phyloP scores from a whole-genome alignment of 2,888 invertebrate species.

The Drosophila fulvimacula region DNA sequence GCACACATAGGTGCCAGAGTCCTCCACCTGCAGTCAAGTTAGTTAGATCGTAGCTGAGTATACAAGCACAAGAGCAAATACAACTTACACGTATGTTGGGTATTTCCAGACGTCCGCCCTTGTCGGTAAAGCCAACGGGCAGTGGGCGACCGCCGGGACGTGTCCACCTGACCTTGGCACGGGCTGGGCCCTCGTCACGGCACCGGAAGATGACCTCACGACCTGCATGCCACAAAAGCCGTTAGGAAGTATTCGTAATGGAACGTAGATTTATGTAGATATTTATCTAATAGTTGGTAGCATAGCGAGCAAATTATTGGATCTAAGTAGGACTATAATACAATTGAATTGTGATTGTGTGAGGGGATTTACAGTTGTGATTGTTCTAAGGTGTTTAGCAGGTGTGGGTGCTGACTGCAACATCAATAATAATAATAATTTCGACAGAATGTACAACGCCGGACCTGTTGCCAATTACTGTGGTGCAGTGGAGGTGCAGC shows the following conservation, averaged over 20 bases:
- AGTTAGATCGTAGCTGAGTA: not conserved
- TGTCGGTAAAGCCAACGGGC: constrained; percentile 91
- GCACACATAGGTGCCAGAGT: constrained; percentile 94
- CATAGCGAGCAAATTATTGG: constrained; percentile 38
- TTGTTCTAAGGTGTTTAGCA: constrained; percentile 34
- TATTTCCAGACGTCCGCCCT: constrained; percentile 93
- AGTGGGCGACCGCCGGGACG: constrained; percentile 90
- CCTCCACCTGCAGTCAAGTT: constrained; percentile 86
- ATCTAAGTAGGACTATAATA: constrained; percentile 34
- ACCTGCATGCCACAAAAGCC: constrained; percentile 86
- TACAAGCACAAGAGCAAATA: rapidly evolving
- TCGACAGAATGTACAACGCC: constrained; percentile 48
- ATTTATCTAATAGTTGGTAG: constrained; percentile 8
- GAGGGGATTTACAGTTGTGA: constrained; percentile 9
- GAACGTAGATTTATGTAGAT: not conserved
- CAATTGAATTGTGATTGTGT: constrained; percentile 23
- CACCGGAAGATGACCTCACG: constrained; percentile 97
- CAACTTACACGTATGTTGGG: constrained; percentile 89
- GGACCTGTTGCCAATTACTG: constrained; percentile 52
- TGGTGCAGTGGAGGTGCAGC: constrained; percentile 45
- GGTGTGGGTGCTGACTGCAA: constrained; percentile 37
- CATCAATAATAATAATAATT: constrained; percentile 28
- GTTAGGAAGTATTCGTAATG: constrained; percentile 17
- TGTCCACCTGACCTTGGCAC: constrained; percentile 91
- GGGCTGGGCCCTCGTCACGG: constrained; percentile 93